These are phyloP conservation scores for Drosophila merina DNA, from an alignment of 2,888 invertebrate genomes.

Conservation along the genomic window DNA sequence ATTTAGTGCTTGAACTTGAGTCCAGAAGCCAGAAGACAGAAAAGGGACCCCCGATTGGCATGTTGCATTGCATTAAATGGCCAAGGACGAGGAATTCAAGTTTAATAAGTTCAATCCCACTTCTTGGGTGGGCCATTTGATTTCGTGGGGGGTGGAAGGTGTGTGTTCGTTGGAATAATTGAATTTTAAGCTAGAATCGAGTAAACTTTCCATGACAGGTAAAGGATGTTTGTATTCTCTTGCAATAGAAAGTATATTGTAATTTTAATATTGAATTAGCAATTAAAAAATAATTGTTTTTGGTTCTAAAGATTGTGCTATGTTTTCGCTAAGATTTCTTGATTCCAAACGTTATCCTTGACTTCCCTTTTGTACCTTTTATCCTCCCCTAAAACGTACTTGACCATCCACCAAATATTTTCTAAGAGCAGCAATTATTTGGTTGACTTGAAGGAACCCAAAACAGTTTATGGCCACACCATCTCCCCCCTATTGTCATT, in stretches of 20 bases:
- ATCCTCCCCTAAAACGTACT: constrained; percentile 8
- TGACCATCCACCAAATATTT: constrained; percentile 17
- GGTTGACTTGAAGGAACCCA: constrained; percentile 54
- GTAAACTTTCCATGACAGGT: constrained; percentile 13
- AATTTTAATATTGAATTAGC: not conserved
- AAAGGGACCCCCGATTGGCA: constrained; percentile 69
- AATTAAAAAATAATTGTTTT: not conserved
- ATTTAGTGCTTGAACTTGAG: constrained; percentile 57
- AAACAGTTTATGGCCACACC: constrained; percentile 16
- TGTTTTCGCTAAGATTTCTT: not conserved
- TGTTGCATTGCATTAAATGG: constrained; percentile 71
- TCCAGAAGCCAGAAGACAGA: constrained; percentile 34
- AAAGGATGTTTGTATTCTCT: not conserved
- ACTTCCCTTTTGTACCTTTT: not conserved
- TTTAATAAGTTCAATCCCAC: constrained; percentile 39
- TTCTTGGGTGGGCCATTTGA: constrained; percentile 8
- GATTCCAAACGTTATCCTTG: not conserved
- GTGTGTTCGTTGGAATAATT: constrained; percentile 13
- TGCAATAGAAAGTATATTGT: not conserved
- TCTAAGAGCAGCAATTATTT: constrained; percentile 60
- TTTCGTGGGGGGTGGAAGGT: not conserved
- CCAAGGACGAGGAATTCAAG: constrained; percentile 66
- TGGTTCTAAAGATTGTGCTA: not conserved
- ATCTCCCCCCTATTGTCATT: constrained; percentile 9
- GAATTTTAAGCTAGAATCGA: constrained; percentile 2